phyloP scores from a whole-genome alignment of 1,140 invertebrate genomes.

The Leptopilina boulardi region DNA sequence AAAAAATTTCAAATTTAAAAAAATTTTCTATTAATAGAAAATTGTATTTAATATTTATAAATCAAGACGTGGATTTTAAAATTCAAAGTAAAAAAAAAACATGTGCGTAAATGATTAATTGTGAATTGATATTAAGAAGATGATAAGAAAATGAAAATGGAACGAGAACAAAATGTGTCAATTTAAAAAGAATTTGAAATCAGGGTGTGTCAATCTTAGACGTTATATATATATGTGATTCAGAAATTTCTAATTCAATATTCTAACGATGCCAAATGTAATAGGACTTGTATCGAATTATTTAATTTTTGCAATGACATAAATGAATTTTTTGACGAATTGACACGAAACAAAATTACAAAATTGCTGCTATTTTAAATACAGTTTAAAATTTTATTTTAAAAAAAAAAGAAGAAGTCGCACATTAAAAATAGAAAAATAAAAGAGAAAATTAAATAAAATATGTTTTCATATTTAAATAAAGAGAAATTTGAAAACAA shows the following conservation, averaged over 20 bases:
- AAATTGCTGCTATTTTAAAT: too few relatives aligned
- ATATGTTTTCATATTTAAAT: conserved; percentile 6
- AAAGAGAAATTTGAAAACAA: conserved; percentile 1
- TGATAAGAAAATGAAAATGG: neutral
- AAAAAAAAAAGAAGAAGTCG: too few relatives aligned
- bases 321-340: neutral
- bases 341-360: neutral
- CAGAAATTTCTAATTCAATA: conserved; percentile 2
- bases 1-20: too few relatives aligned
- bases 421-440: too few relatives aligned
- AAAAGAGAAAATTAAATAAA: neutral
- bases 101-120: too few relatives aligned
- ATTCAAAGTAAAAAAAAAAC: too few relatives aligned
- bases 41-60: too few relatives aligned
- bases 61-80: too few relatives aligned
- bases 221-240: neutral
- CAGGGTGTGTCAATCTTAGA: neutral
- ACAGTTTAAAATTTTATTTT: too few relatives aligned
- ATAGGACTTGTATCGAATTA: neutral
- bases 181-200: conserved; percentile 15
- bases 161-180: neutral
- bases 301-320: neutral
- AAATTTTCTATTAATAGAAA: neutral
- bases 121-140: too few relatives aligned
- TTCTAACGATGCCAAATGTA: conserved; percentile 3